These are phyloP conservation scores for Pteronura brasiliensis DNA, from an alignment of 2,113 vertebrate species.

Conservation along the genomic window DNA sequence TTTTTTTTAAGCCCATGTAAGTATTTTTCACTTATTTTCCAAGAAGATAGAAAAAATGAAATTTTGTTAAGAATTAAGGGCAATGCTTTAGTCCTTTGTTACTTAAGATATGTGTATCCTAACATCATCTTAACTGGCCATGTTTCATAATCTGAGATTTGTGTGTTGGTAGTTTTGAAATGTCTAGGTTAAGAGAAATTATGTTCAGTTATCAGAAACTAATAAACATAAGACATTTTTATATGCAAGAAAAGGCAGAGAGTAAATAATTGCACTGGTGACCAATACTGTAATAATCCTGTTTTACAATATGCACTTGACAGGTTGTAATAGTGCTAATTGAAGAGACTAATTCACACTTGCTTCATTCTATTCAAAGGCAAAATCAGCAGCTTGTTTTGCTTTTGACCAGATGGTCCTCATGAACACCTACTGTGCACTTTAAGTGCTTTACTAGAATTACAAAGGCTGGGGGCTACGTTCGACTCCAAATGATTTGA, in stretches of 20 bases:
- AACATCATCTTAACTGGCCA: constrained; percentile 61
- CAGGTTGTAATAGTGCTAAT: constrained; percentile 99
- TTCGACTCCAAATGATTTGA: constrained; percentile 93
- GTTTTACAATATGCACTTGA: constrained; percentile 93
- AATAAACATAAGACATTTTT: constrained; percentile 87
- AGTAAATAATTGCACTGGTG: constrained; percentile 90
- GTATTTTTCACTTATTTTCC: constrained; percentile 43
- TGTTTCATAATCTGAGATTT: constrained; percentile 80
- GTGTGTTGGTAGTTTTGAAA: constrained; percentile 72
- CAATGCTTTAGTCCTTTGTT: constrained; percentile 68
- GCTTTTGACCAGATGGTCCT: constrained; percentile 99
- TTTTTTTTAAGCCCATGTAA: background rate
- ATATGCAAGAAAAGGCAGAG: constrained; percentile 90
- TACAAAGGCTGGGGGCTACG: constrained; percentile 97
- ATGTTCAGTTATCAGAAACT: constrained; percentile 84
- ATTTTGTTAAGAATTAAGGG: constrained; percentile 63
- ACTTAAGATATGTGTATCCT: constrained; percentile 65
- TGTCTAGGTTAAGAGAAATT: constrained; percentile 79
- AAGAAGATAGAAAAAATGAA: constrained; percentile 67
- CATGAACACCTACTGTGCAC: constrained; percentile 99
- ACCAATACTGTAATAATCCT: constrained; percentile 96
- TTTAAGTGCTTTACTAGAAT: constrained; percentile 99
- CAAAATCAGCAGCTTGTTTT: constrained; percentile 92
- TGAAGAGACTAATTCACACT: constrained; percentile 99
- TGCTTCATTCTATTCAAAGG: constrained; percentile 91